These are phyloP conservation scores for Yponomeuta plumbellus DNA, from an alignment of 2,888 invertebrate species.

Conservation along the genomic window DNA sequence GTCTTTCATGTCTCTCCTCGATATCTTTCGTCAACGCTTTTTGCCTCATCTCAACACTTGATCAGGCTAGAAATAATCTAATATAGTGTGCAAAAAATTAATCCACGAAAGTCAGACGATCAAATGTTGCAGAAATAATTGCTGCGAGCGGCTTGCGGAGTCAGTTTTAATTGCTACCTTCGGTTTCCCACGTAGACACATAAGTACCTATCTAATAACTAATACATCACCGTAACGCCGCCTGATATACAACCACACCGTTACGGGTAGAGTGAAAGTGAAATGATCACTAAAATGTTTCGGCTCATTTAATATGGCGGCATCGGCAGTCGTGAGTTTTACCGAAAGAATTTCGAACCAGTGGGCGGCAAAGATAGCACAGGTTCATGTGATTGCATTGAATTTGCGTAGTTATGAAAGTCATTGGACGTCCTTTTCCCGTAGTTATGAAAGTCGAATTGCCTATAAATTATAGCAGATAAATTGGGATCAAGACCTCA, in stretches of 20 bases:
- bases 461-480: not conserved
- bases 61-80: not conserved
- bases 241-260: not conserved
- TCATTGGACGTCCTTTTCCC: not conserved
- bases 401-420: no score
- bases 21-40: not conserved
- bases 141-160: not conserved
- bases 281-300: not conserved
- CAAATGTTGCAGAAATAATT: not conserved
- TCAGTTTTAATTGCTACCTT: constrained; percentile 37
- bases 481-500: not conserved
- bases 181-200: constrained; percentile 21
- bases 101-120: not conserved
- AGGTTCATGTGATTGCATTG: not conserved
- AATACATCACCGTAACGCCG: not conserved
- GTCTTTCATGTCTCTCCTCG: not conserved
- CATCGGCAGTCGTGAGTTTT: not conserved
- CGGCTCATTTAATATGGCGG: not conserved
- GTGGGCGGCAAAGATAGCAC: not conserved
- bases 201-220: not conserved
- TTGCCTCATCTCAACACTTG: not conserved
- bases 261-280: not conserved
- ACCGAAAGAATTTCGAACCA: not conserved
- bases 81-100: not conserved
- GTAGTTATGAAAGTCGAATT: not conserved